Base-by-base conservation (phyloP, 2,113 vertebrate species). In the Sphaerodactylus townsendi region DNA sequence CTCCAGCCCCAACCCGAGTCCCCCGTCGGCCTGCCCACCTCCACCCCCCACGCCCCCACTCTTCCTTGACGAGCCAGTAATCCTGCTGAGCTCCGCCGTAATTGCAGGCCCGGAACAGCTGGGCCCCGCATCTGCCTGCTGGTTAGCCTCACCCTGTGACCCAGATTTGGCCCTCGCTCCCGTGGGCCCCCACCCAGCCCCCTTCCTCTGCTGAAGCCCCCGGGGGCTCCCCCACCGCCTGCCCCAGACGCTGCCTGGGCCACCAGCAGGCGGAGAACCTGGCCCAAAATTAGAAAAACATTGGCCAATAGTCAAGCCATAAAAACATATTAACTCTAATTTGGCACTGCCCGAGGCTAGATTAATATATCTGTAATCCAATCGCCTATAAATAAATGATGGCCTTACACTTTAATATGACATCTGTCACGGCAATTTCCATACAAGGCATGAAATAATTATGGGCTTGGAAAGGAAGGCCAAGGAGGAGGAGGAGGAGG, bases 361-460 rank as follows among this genome's bases (percentile, higher is more conserved):
- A 97, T 95, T 96, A 97, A 97, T 97, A 95, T 95, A 92, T 88
- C 84, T 92, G 87, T 94, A 96, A 97, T 95, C 92, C 94, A 95
- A 97, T 97, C 94, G 92, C 89, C 90, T 91, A 92, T 96, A 95
- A 96, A 97, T 97, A 96, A 97, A 94, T 95, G 94, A 96, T 96
- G 92, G 92, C 81, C 89, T 92, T 85, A 64, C 86, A 92, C 94
- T 96, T 96, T 94, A 95, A 95, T 95, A 92, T 5, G 79, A 88
- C 91, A 96, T 88, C 93, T 90, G 92, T 94, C 94, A 92, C 83
- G 89, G 90, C 86, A 77, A 83, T 91, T 87, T 92, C 83, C 53
- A 77, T 69, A 62, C 56, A 28, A 69, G 85, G 79, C 5, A 5
- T 13, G 72, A 85, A 76, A 76, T 41, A 72, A 89, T 78, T 77